phyloP scores from a whole-genome alignment of 2,113 vertebrate genomes.

The Formicarius rufipectus region DNA sequence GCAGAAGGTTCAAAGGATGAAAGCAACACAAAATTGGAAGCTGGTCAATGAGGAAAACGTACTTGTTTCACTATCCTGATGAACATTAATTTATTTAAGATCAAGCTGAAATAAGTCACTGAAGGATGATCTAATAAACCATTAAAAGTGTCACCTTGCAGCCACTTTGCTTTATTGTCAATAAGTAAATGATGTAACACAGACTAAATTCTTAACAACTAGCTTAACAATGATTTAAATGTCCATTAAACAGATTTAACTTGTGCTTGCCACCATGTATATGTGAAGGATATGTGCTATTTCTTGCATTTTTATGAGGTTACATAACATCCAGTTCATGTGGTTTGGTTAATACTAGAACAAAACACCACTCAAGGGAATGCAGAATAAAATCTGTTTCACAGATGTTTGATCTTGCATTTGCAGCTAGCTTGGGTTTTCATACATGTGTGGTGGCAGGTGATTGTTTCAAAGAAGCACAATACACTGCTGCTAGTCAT shows the following conservation, averaged over 20 bases:
- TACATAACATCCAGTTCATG: not conserved
- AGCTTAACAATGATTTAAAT: not conserved
- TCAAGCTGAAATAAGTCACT: not conserved
- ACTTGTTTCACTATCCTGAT: not conserved
- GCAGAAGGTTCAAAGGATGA: not conserved
- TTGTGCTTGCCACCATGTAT: not conserved
- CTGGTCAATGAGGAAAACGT: not conserved
- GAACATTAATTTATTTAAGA: slow-evolving; percentile 6
- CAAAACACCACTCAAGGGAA: not conserved
- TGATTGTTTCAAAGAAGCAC: not conserved
- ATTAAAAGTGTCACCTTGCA: slow-evolving; percentile 14
- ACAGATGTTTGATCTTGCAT: slow-evolving; percentile 1
- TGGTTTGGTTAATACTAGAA: not conserved
- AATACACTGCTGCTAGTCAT: not conserved
- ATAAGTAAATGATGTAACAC: not conserved
- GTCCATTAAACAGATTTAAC: not conserved
- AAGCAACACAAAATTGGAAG: not conserved
- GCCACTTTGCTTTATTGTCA: not conserved
- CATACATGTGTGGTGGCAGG: not conserved
- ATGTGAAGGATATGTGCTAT: not conserved
- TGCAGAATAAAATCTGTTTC: not conserved
- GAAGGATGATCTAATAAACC: not conserved
- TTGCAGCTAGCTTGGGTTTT: not conserved
- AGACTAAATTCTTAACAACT: not conserved
- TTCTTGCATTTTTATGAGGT: slow-evolving; percentile 33